Evolutionary conservation across 2,888 invertebrate genomes (phyloP).

Genomic region (Xestia xanthographa): DNA sequence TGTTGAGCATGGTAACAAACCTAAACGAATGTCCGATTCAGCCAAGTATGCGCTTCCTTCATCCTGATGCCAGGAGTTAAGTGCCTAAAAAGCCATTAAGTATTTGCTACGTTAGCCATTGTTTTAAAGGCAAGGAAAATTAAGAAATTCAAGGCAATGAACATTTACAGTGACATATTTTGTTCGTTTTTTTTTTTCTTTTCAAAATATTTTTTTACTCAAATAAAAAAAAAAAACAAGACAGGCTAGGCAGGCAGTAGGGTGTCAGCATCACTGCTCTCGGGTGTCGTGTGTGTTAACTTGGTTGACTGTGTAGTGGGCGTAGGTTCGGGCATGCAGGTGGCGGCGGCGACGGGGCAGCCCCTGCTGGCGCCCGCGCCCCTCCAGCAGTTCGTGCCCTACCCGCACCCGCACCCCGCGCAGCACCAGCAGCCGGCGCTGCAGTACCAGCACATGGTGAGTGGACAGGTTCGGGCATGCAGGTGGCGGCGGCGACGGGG

Average conservation of each 20-base stretch:
- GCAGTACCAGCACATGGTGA: conserved; percentile 88
- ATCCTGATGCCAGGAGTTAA: not conserved
- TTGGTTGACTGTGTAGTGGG: conserved; percentile 71
- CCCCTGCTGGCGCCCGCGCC: conserved; percentile 95
- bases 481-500: no score
- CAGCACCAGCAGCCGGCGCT: conserved; percentile 85
- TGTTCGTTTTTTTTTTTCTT: not conserved
- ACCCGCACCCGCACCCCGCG: conserved; percentile 91
- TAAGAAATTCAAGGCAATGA: not conserved
- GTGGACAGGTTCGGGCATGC: conserved; percentile 32
- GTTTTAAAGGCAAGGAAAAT: not conserved
- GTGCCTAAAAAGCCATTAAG: not conserved
- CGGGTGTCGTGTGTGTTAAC: conserved; percentile 1
- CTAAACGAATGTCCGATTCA: not conserved
- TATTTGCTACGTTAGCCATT: not conserved
- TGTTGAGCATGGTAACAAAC: not conserved
- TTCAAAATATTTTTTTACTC: no score
- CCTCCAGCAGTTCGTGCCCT: conserved; percentile 92
- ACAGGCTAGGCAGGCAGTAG: not conserved
- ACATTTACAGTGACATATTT: not conserved
- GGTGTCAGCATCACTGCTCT: not conserved
- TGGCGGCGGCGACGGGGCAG: conserved; percentile 95
- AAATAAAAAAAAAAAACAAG: not conserved
- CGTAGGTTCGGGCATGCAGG: conserved; percentile 93
- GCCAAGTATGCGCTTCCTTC: no score